These are phyloP conservation scores for Eupsittula cactorum DNA, from an alignment of 2,113 vertebrate species.

Conservation along the genomic window DNA sequence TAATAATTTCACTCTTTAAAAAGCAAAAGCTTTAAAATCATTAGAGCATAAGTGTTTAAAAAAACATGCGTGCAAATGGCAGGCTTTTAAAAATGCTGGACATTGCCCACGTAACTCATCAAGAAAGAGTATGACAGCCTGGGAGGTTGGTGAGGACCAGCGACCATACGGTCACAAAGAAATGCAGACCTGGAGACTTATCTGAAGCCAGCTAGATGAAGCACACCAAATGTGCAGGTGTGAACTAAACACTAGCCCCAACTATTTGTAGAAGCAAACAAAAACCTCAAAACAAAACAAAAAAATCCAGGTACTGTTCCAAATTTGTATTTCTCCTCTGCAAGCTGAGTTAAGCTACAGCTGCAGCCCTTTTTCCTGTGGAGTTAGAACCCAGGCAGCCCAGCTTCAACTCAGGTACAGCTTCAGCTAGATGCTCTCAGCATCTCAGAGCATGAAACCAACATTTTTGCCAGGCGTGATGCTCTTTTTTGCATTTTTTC, in stretches of 20 bases:
- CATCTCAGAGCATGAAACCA: rapidly evolving
- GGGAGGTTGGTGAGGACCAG: neutral
- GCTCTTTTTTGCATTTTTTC: neutral
- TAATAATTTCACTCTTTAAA: neutral
- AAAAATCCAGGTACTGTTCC: neutral
- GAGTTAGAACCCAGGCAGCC: neutral
- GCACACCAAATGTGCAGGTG: neutral
- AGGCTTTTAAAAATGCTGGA: neutral
- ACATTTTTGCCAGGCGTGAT: neutral
- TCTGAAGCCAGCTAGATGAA: neutral
- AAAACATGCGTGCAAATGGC: neutral
- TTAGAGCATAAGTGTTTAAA: neutral
- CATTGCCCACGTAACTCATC: neutral
- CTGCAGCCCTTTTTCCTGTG: neutral
- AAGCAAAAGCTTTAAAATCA: constrained; percentile 1
- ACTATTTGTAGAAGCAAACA: neutral
- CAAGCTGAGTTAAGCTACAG: neutral
- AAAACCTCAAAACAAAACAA: neutral
- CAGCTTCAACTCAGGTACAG: neutral
- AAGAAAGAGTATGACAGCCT: neutral
- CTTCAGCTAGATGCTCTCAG: neutral
- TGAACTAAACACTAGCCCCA: neutral
- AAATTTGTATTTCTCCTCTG: neutral
- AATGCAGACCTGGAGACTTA: neutral
- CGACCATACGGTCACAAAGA: neutral